These are phyloP conservation scores for Cephus cinctus DNA, from an alignment of 1,140 invertebrate species.

Conservation along the genomic window DNA sequence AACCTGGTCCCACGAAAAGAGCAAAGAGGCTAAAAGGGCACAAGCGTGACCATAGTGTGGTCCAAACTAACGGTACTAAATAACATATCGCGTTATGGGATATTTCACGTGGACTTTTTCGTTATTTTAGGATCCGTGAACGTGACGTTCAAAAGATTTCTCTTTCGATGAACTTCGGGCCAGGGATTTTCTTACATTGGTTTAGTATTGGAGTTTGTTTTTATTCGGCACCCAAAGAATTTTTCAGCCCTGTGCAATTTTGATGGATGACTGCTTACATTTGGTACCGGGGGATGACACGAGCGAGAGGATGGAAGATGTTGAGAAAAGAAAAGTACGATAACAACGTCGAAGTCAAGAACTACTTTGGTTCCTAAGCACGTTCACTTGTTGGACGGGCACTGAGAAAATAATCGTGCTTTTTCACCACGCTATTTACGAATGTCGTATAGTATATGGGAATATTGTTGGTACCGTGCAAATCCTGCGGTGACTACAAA, in stretches of 20 bases:
- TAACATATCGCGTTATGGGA: no score
- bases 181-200: background rate
- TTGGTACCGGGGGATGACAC: slow-evolving; percentile 14
- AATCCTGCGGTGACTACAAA: slow-evolving; percentile 29
- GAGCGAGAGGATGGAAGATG: no score
- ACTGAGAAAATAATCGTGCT: slow-evolving; percentile 35
- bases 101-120: background rate
- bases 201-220: slow-evolving; percentile 31
- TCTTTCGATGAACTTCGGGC: slow-evolving; percentile 1
- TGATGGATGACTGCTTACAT: slow-evolving; percentile 24
- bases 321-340: no score
- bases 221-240: slow-evolving; percentile 26
- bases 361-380: slow-evolving; percentile 24
- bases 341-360: slow-evolving; percentile 16
- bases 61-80: no score
- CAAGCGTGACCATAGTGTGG: slow-evolving; percentile 39
- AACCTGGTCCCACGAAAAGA: no score
- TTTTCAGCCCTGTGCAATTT: slow-evolving; percentile 23
- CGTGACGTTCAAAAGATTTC: slow-evolving; percentile 11
- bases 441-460: slow-evolving; percentile 22
- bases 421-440: slow-evolving; percentile 42
- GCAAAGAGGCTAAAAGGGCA: no score
- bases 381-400: slow-evolving; percentile 26
- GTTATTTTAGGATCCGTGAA: slow-evolving; percentile 19
- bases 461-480: slow-evolving; percentile 26